phyloP scores from a whole-genome alignment of 2,797 vertebrate species.

The Anabas testudineus region DNA sequence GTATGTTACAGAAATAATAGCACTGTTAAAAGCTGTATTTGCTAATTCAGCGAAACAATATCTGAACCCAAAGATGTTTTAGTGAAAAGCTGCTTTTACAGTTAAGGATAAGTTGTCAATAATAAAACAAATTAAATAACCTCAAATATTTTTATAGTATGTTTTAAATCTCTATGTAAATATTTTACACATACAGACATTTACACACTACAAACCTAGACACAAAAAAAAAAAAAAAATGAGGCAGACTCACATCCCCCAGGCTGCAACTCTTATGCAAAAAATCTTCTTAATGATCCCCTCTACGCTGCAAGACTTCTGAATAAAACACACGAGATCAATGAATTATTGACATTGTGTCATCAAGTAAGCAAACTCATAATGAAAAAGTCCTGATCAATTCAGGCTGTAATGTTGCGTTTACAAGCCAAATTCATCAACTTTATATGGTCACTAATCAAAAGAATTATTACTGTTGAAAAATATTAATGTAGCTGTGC shows the following conservation, averaged over 20 bases:
- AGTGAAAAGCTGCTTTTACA: background rate
- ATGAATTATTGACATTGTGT: constrained; percentile 81
- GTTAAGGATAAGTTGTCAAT: too few species aligned
- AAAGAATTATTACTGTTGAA: constrained; percentile 45
- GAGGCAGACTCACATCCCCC: background rate
- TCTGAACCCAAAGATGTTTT: constrained; percentile 5
- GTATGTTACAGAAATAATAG: constrained; percentile 7
- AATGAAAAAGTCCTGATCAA: constrained; percentile 75
- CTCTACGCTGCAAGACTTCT: constrained; percentile 70
- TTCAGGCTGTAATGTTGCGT: constrained; percentile 46
- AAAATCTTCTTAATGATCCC: constrained; percentile 74
- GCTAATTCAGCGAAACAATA: background rate
- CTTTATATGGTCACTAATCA: constrained; percentile 60
- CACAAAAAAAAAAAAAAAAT: too few species aligned
- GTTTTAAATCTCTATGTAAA: too few species aligned
- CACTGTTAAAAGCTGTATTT: background rate
- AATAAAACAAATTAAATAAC: too few species aligned
- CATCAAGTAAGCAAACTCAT: constrained; percentile 73
- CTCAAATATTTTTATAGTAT: too few species aligned
- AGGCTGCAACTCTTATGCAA: constrained; percentile 57
- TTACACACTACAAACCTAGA: too few species aligned
- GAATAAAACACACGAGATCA: constrained; percentile 80
- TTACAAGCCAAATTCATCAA: constrained; percentile 68
- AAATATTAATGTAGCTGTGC: constrained; percentile 44
- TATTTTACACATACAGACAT: too few species aligned